phyloP scores from a whole-genome alignment of 2,797 vertebrate genomes.

The Varecia variegata region DNA sequence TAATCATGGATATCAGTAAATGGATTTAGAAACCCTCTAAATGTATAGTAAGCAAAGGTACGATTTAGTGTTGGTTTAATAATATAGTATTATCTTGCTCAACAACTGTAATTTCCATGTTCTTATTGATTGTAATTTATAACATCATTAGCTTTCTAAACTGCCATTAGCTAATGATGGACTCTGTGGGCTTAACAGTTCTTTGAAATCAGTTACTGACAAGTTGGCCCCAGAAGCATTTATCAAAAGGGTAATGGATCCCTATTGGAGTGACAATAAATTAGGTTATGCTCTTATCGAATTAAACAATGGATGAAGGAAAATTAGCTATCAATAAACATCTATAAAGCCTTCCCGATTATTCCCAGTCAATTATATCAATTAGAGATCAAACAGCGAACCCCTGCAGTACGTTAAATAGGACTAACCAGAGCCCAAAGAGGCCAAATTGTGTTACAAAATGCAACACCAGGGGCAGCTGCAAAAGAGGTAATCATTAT shows the following conservation, averaged over 20 bases:
- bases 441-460: slow-evolving; percentile 90
- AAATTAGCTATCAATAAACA: slow-evolving; percentile 91
- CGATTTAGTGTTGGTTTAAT: slow-evolving; percentile 84
- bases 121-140: slow-evolving; percentile 89
- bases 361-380: slow-evolving; percentile 92
- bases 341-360: slow-evolving; percentile 85
- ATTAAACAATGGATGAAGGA: slow-evolving; percentile 88
- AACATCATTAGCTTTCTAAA: slow-evolving; percentile 89
- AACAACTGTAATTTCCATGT: slow-evolving; percentile 88
- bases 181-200: slow-evolving; percentile 86
- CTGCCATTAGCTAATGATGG: slow-evolving; percentile 88
- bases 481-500: slow-evolving; percentile 85
- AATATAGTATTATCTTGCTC: slow-evolving; percentile 83
- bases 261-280: slow-evolving; percentile 88
- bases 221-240: slow-evolving; percentile 87
- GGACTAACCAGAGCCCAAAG: slow-evolving; percentile 86
- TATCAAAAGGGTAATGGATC: slow-evolving; percentile 89
- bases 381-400: slow-evolving; percentile 90
- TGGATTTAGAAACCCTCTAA: slow-evolving; percentile 71
- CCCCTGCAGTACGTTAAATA: slow-evolving; percentile 89
- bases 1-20: slow-evolving; percentile 79
- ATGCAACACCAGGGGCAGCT: slow-evolving; percentile 88
- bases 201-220: slow-evolving; percentile 88
- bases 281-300: slow-evolving; percentile 88
- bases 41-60: slow-evolving; percentile 77